Base-by-base conservation (phyloP, 2,888 invertebrate species). In the Drosophila subquinaria region DNA sequence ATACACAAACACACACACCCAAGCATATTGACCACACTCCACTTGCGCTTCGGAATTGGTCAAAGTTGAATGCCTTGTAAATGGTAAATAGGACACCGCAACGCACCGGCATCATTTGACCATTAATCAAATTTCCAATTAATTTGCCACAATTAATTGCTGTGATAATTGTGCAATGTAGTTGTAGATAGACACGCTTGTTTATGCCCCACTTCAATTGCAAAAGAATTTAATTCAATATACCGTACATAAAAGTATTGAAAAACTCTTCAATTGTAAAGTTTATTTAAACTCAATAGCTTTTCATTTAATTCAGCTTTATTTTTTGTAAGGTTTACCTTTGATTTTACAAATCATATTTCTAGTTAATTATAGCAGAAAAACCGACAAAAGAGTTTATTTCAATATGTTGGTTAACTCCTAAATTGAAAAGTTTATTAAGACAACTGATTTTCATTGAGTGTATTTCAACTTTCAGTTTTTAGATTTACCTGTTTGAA, bases 41-140 rank as follows among this genome's bases (percentile, higher is more conserved):
- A 69, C 48, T 63, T 55, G 55, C 59, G 43, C 65, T 65, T 56
- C 57, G 70, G 55, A 62, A 65, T 70, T 84, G 80, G 79, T 71
- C 82, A 79, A 77, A 88, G 85, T 79, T 81, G 85, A 81, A 79
- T 77, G 76, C 73, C 72, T 81, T 72, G 70, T 69, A 68, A 77
- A 69, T 68, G 73, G 68, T 70, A 62, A 65, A 47, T 63, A 77
- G 69, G 57, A 65, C 60, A 63, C 79, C 77, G 70, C 79, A 86
- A 67, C 74, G 65, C 69, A 64, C 53, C 68, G 61, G 66, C 76
- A 76, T 50, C 74, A 76, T 73, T 68, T 71, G 74, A 67, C 72
- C 82, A 87, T 90, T 87, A 87, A 87, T 90, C 89, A 90, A 89
- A 84, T 88, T 78, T 88, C 82, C 85, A 88, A 87, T 87, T 90